These are phyloP conservation scores for Scolopax bukidnonensis DNA, from an alignment of 2,797 vertebrate species.

Conservation along the genomic window DNA sequence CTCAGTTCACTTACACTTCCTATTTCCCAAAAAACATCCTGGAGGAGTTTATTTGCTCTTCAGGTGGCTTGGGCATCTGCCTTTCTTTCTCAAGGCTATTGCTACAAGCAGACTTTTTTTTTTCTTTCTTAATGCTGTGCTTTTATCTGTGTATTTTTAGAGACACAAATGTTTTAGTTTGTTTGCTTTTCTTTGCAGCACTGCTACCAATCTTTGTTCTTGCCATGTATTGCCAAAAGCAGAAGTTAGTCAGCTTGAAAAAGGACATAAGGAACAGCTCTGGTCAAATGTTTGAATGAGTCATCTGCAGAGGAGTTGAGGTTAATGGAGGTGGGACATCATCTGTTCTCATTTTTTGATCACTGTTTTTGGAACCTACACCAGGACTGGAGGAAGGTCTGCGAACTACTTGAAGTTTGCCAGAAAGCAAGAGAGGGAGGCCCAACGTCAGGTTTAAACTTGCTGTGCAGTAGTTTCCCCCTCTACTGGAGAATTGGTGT, in stretches of 20 bases:
- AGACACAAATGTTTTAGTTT: neutral
- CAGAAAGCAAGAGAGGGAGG: neutral
- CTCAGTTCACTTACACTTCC: neutral
- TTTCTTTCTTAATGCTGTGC: neutral
- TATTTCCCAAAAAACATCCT: neutral
- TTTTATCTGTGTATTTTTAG: neutral
- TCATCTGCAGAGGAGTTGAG: neutral
- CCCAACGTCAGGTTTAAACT: neutral
- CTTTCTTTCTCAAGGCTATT: neutral
- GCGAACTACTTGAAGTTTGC: neutral
- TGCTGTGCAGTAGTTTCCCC: neutral
- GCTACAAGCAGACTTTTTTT: neutral
- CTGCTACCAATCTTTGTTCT: neutral
- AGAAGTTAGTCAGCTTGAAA: slow-evolving; percentile 14
- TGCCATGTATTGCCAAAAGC: neutral
- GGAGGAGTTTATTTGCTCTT: neutral
- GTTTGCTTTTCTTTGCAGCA: neutral
- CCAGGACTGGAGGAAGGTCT: neutral
- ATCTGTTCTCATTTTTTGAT: neutral
- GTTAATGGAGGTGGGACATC: neutral
- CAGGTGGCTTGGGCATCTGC: neutral
- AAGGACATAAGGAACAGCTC: neutral
- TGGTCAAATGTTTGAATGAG: slow-evolving; percentile 32
- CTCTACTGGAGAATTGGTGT: neutral
- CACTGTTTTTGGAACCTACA: neutral